Evolutionary conservation across 64 coral and sea anemone species (phyloP).

Genomic region (Catalaphyllia jardinei): DNA sequence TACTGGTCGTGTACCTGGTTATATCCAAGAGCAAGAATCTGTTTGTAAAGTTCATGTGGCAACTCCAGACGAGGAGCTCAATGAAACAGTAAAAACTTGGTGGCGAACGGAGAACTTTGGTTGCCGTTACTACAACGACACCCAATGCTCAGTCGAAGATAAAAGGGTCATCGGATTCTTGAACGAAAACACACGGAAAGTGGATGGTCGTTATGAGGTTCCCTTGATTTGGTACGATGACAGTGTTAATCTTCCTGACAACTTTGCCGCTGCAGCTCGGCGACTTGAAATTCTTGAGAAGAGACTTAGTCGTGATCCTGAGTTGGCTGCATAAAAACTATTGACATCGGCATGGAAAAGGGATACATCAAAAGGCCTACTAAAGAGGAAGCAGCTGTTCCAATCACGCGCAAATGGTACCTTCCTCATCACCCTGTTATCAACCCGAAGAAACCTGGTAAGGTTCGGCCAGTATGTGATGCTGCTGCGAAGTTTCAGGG

Average conservation of each 20-base stretch:
- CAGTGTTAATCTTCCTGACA: not conserved
- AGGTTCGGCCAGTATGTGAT: slow-evolving; percentile 37
- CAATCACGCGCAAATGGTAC: slow-evolving; percentile 10
- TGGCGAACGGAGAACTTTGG: slow-evolving; percentile 41
- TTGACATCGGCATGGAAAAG: slow-evolving; percentile 1
- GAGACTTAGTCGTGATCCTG: slow-evolving; percentile 2
- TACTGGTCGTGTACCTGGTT: slow-evolving; percentile 22
- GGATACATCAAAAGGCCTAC: slow-evolving; percentile 12
- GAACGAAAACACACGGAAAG: slow-evolving; percentile 1
- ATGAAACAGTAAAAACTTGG: not conserved
- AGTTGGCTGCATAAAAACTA: slow-evolving; percentile 15
- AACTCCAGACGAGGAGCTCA: not conserved
- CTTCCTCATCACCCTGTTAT: slow-evolving; percentile 19
- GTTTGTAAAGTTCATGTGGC: slow-evolving; percentile 34
- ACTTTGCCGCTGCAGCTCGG: not conserved
- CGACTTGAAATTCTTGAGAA: slow-evolving; percentile 21
- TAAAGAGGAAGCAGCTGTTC: not conserved
- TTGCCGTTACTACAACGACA: slow-evolving; percentile 14
- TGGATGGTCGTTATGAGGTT: slow-evolving; percentile 31
- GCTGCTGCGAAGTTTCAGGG: slow-evolving; percentile 34
- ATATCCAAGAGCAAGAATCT: slow-evolving; percentile 12
- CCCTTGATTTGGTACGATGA: slow-evolving; percentile 3
- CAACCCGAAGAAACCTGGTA: slow-evolving; percentile 21
- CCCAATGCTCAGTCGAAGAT: slow-evolving; percentile 25
- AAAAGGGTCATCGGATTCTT: slow-evolving; percentile 22